phyloP scores from a whole-genome alignment of 1,140 invertebrate genomes.

The Pentalonia nigronervosa region DNA sequence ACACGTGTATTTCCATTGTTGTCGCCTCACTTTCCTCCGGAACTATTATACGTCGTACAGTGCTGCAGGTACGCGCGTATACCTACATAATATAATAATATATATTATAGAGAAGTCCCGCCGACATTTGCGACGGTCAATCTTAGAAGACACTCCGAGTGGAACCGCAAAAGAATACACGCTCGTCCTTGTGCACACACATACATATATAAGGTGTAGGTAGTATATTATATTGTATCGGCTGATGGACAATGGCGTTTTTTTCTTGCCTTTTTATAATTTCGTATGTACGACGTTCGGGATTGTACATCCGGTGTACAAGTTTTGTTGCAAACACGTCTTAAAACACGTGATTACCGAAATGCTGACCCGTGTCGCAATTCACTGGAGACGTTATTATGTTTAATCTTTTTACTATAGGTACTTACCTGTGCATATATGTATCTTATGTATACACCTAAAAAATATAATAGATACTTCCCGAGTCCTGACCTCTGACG shows the following conservation, averaged over 20 bases:
- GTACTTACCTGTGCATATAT: background rate
- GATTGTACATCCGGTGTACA: background rate
- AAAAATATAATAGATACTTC: background rate
- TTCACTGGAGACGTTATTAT: background rate
- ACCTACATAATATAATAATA: background rate
- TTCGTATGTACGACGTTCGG: background rate
- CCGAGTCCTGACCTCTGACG: no score
- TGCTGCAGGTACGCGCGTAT: background rate
- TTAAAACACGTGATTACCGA: background rate
- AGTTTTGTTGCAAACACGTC: background rate
- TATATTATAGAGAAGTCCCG: background rate
- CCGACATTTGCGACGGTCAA: background rate
- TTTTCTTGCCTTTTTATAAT: background rate
- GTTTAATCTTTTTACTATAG: background rate
- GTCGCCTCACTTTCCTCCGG: slow-evolving; percentile 32
- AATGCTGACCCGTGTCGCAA: background rate
- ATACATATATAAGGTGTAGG: background rate
- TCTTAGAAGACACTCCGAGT: background rate
- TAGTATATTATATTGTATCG: slow-evolving; percentile 2
- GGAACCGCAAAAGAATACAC: background rate
- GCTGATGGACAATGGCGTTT: background rate
- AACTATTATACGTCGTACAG: background rate
- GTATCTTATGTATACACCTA: background rate
- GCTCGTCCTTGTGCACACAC: background rate
- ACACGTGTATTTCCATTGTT: slow-evolving; percentile 50